Evolutionary conservation across 2,113 vertebrate genomes (phyloP).

Genomic region (Peromyscus leucopus): DNA sequence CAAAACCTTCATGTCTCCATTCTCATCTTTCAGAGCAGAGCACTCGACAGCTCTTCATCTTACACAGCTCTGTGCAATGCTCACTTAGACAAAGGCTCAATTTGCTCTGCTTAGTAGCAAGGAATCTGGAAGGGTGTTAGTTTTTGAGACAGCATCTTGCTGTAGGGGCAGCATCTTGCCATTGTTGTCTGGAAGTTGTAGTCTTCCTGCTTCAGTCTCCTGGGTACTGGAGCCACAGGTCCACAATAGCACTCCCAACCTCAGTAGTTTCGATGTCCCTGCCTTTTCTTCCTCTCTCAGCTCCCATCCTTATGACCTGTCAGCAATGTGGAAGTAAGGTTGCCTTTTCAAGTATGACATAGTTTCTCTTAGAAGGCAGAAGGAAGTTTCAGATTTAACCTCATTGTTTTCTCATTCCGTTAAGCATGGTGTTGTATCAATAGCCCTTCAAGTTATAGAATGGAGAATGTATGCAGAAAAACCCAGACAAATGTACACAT

Average conservation of each 20-base stretch:
- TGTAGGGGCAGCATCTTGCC: neutral
- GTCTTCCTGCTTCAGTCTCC: neutral
- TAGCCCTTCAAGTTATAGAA: neutral
- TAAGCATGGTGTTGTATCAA: neutral
- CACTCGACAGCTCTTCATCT: fast-evolving
- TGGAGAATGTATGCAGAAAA: neutral
- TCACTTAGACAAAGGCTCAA: neutral
- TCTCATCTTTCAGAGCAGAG: neutral
- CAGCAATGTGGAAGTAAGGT: neutral
- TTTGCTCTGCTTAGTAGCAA: neutral
- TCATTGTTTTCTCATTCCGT: neutral
- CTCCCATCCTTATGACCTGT: neutral
- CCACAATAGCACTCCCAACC: neutral
- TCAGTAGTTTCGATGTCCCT: neutral
- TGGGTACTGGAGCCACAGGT: neutral
- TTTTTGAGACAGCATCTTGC: neutral
- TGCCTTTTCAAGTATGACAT: neutral
- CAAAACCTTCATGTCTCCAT: conserved; percentile 6
- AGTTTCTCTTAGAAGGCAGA: neutral
- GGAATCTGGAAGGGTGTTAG: neutral
- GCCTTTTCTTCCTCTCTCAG: neutral
- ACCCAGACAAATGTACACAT: neutral
- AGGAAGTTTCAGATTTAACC: neutral
- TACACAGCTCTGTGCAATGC: neutral
- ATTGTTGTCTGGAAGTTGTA: neutral